A percentile compares a stretch with the other conserved stretches of the same genome.
Conservation (phyloP, 2,113 vertebrate species). For the Periophthalmus modestus region DNA sequence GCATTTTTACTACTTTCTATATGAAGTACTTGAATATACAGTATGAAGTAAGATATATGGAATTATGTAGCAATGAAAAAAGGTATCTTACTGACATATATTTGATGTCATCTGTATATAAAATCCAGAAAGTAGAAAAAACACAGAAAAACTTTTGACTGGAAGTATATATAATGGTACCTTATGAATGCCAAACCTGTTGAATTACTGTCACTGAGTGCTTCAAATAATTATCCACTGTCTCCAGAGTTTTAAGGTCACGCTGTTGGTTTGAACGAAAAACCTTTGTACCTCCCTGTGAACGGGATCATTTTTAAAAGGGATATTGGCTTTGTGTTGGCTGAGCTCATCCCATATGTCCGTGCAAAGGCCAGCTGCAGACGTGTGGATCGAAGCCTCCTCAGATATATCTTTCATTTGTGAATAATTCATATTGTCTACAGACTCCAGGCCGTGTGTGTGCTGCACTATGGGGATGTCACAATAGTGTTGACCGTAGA, state of each 20-base stretch:
- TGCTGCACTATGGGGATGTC: neutral
- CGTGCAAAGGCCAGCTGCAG: conserved; percentile 4
- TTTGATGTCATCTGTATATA: too few relatives aligned
- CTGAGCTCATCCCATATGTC: neutral
- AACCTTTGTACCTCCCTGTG: neutral
- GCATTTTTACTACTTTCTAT: too few relatives aligned
- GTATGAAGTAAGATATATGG: too few relatives aligned
- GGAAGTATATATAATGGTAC: neutral
- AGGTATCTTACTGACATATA: too few relatives aligned
- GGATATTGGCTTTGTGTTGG: neutral
- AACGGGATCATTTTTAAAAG: neutral
- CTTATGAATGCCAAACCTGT: neutral
- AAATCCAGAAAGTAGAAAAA: too few relatives aligned
- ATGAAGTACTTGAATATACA: too few relatives aligned
- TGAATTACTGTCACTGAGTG: neutral
- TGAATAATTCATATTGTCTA: conserved; percentile 28
- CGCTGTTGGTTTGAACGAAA: neutral
- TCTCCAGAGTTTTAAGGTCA: conserved; percentile 10
- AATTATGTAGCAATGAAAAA: too few relatives aligned
- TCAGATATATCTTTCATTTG: conserved; percentile 36
- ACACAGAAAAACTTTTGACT: too few relatives aligned
- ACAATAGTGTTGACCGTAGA: neutral
- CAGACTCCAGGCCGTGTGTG: conserved; percentile 1
- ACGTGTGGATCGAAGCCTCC: conserved; percentile 13
- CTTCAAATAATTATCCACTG: neutral